Evolutionary conservation across 2,888 invertebrate genomes (phyloP).

Genomic region (Synanthedon formicaeformis): DNA sequence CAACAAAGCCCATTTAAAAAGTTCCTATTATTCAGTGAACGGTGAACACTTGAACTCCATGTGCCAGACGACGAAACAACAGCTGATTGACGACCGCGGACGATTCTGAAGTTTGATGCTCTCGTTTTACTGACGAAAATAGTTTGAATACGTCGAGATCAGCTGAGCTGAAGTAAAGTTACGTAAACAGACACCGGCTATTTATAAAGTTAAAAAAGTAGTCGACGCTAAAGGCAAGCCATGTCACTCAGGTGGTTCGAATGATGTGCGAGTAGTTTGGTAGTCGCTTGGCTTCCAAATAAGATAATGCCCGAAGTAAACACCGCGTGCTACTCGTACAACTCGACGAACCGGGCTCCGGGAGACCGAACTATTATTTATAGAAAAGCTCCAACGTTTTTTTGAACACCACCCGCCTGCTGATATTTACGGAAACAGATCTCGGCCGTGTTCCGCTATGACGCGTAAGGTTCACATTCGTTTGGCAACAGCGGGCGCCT

Average conservation of each 20-base stretch:
- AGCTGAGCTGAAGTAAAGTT: background rate
- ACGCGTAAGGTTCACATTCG: background rate
- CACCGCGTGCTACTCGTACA: background rate
- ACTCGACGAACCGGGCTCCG: conserved; percentile 11
- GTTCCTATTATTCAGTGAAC: too few relatives aligned
- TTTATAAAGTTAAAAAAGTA: background rate
- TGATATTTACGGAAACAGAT: conserved; percentile 36
- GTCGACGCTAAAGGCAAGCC: background rate
- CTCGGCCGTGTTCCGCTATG: conserved; percentile 7
- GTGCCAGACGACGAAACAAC: too few relatives aligned
- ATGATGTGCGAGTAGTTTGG: background rate
- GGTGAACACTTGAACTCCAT: too few relatives aligned
- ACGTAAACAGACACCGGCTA: background rate
- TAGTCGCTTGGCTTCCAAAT: background rate
- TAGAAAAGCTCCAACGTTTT: conserved; percentile 22
- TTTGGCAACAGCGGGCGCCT: background rate
- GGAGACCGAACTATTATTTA: conserved; percentile 38
- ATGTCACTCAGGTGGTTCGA: background rate
- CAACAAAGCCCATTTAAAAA: too few relatives aligned
- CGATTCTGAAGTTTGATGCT: too few relatives aligned
- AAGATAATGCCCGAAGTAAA: background rate
- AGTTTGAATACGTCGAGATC: background rate
- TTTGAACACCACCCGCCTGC: conserved; percentile 11
- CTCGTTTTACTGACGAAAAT: too few relatives aligned
- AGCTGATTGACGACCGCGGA: too few relatives aligned